A percentile compares a stretch with the other conserved stretches of the same genome.
phyloP scores from a whole-genome alignment of 2,797 vertebrate species.

The Silurus lanzhouensis region DNA sequence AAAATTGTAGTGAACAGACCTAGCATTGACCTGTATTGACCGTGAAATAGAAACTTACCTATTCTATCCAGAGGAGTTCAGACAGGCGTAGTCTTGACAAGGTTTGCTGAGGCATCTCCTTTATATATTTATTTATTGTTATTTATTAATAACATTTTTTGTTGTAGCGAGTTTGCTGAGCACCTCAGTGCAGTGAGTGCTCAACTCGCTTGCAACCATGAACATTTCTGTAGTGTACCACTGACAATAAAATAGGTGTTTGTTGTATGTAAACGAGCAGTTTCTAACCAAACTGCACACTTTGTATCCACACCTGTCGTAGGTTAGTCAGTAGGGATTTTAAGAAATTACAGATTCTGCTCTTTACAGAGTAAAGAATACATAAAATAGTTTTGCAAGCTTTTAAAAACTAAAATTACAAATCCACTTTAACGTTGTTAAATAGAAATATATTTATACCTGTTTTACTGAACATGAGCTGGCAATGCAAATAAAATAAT shows the following conservation, averaged over 20 bases:
- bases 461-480: background rate
- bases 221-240: background rate
- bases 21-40: background rate
- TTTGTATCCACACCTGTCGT: background rate
- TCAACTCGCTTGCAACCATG: background rate
- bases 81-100: slow-evolving; percentile 9
- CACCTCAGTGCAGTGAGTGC: background rate
- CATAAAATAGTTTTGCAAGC: background rate
- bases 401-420: background rate
- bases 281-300: background rate
- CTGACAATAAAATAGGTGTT: background rate
- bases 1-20: background rate
- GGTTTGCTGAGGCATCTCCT: background rate
- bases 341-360: no score
- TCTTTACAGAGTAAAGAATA: background rate
- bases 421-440: background rate
- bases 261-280: background rate
- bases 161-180: slow-evolving; percentile 3
- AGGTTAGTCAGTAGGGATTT: background rate
- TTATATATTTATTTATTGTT: slow-evolving; percentile 11
- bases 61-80: slow-evolving; percentile 6
- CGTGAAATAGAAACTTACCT: background rate
- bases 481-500: background rate
- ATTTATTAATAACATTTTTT: slow-evolving; percentile 16
- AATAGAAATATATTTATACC: background rate